Conservation (phyloP, 2,888 invertebrate species). For the Nezara viridula region DNA sequence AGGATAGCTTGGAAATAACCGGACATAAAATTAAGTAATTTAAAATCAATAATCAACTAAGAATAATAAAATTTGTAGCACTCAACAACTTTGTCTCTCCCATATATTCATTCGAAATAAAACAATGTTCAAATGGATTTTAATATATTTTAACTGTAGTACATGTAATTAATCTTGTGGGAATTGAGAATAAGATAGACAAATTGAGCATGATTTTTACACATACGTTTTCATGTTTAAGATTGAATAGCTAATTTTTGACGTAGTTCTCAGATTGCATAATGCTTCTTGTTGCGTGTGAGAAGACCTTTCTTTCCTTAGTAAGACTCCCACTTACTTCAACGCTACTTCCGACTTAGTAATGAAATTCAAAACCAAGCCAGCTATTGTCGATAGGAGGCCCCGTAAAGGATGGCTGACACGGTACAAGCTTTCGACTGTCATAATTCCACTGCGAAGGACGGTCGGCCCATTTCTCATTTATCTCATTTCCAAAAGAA, state of each 20-base stretch:
- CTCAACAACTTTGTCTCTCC: too few relatives aligned
- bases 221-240: too few relatives aligned
- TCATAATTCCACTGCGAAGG: not conserved
- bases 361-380: not conserved
- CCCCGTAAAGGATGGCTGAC: not conserved
- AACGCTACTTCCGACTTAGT: not conserved
- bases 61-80: too few relatives aligned
- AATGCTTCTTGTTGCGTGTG: not conserved
- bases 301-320: not conserved
- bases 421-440: not conserved
- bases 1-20: too few relatives aligned
- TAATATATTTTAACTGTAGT: too few relatives aligned
- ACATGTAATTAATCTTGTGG: too few relatives aligned
- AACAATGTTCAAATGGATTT: too few relatives aligned
- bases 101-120: too few relatives aligned
- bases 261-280: not conserved
- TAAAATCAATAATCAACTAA: too few relatives aligned
- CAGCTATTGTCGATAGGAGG: not conserved
- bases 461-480: not conserved
- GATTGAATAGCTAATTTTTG: not conserved
- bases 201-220: too few relatives aligned
- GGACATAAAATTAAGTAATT: too few relatives aligned
- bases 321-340: not conserved
- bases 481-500: constrained; percentile 25
- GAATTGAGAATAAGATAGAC: too few relatives aligned